Percentiles rank a stretch among this genome's conserved stretches.
Conservation (phyloP, 2,888 invertebrate species). For the Gandaritis pyraliata region DNA sequence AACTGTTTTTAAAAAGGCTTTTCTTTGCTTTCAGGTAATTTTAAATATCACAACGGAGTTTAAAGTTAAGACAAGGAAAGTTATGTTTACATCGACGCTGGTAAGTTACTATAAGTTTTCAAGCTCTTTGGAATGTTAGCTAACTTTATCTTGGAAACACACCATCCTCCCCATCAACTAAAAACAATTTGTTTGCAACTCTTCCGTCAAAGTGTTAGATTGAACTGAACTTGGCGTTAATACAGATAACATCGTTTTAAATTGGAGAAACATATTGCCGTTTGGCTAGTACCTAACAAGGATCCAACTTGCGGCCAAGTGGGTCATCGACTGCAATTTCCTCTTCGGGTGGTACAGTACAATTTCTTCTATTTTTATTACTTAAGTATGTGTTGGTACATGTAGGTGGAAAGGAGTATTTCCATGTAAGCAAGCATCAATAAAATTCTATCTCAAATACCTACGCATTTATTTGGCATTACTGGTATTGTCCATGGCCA, state of each 20-base stretch:
- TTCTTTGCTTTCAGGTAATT: conserved; percentile 42
- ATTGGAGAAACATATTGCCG: conserved; percentile 22
- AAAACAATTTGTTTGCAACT: neutral
- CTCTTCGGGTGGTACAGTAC: conserved; percentile 19
- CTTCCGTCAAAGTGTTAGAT: neutral
- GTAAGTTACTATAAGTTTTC: conserved; percentile 5
- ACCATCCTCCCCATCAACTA: neutral
- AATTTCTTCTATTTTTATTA: conserved; percentile 25
- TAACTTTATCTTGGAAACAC: neutral
- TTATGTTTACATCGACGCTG: conserved; percentile 5
- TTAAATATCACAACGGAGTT: conserved; percentile 18
- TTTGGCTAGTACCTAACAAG: conserved; percentile 22
- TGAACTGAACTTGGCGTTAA: conserved; percentile 5
- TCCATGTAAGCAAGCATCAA: no score
- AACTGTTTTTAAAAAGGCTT: conserved; percentile 26
- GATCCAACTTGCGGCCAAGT: conserved; percentile 31
- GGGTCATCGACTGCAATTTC: conserved; percentile 30
- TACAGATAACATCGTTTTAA: conserved; percentile 25
- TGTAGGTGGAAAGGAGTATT: no score
- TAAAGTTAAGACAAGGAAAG: neutral
- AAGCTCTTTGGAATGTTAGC: neutral
- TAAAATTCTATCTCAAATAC: neutral
- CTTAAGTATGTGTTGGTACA: neutral
- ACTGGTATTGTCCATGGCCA: no score
- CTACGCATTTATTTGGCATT: neutral